Evolutionary conservation across 2,113 vertebrate genomes (phyloP), one percentile per base, ranked within the genome.

Genomic region (Balaeniceps rex): DNA sequence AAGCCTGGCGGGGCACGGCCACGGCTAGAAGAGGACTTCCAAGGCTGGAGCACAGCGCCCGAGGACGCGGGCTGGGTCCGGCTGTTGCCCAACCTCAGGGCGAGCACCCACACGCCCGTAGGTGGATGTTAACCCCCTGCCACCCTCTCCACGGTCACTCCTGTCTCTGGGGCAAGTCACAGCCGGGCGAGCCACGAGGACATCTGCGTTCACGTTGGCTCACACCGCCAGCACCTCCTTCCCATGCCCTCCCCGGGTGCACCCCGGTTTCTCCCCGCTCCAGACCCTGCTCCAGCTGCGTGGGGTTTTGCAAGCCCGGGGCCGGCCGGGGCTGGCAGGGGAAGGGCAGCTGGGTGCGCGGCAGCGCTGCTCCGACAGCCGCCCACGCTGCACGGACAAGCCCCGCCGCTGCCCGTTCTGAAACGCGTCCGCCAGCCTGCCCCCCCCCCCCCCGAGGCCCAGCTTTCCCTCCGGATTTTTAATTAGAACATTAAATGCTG

Each of bases 401-500:
- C 76, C 71, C n/a, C 3, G 40, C 49, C 63, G 5, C 33, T 18
- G 81, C 86, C 75, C 21, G 8, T 33, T 46, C 60, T 3, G 13
- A 38, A 54, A 31, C 14, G 4, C 18, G 2, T 2, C 17, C 17
- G 7, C 42, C 76, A 36, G 80, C 65, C 25, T 44, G 44, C 33
- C 64, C 70, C 16, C n/a, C n/a, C n/a, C 33, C 64, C 70, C 52
- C 9, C 75, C 25, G 0, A 63, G 46, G 28, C 26, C 8, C 54
- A 2, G 79, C 44, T 66, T 31, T 28, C 51, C 86, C 80, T 71
- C 61, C 69, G 13, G 88, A 3, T 14, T 75, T 90, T 78, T 92
- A 92, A 93, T 94, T 47, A 64, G 92, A 65, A 78, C 81, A 89
- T 65, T 66, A 88, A 96, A 79, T 0, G 88, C 76, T 42, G 46